Evolutionary conservation across 2,113 vertebrate species (phyloP).

Genomic region (Morone chrysops): DNA sequence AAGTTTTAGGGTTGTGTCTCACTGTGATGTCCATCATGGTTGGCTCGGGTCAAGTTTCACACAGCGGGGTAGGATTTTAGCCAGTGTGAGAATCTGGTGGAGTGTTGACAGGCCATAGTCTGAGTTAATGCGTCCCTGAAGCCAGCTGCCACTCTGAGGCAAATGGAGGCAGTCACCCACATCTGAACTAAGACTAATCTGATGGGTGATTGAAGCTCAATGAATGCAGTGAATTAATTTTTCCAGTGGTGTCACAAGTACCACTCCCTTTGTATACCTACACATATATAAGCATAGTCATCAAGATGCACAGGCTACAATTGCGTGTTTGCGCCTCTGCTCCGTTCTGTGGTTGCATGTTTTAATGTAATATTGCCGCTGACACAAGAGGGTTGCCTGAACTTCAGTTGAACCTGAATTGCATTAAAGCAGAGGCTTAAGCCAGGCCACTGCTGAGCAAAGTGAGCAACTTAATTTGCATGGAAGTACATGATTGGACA

Average conservation of each 20-base stretch:
- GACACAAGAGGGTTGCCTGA: constrained; percentile 40
- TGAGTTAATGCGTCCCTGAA: constrained; percentile 79
- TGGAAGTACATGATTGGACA: constrained; percentile 29
- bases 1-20: constrained; percentile 10
- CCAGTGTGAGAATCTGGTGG: constrained; percentile 67
- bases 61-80: constrained; percentile 65
- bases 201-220: constrained; percentile 72
- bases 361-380: constrained; percentile 5
- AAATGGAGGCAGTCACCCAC: constrained; percentile 75
- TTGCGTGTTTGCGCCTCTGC: background rate
- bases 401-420: constrained; percentile 60
- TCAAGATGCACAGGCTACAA: constrained; percentile 7
- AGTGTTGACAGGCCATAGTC: constrained; percentile 76
- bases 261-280: background rate
- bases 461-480: constrained; percentile 51
- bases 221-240: constrained; percentile 40
- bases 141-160: constrained; percentile 76
- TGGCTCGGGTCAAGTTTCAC: constrained; percentile 30
- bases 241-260: constrained; percentile 8
- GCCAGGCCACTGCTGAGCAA: constrained; percentile 34
- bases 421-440: constrained; percentile 54
- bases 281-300: constrained; percentile 14
- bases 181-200: constrained; percentile 76
- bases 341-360: constrained; percentile 5
- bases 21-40: constrained; percentile 32